Evolutionary conservation across 1,140 invertebrate species (phyloP), one percentile per base, ranked within the genome.

Genomic region (Trichomalopsis sarcophagae): DNA sequence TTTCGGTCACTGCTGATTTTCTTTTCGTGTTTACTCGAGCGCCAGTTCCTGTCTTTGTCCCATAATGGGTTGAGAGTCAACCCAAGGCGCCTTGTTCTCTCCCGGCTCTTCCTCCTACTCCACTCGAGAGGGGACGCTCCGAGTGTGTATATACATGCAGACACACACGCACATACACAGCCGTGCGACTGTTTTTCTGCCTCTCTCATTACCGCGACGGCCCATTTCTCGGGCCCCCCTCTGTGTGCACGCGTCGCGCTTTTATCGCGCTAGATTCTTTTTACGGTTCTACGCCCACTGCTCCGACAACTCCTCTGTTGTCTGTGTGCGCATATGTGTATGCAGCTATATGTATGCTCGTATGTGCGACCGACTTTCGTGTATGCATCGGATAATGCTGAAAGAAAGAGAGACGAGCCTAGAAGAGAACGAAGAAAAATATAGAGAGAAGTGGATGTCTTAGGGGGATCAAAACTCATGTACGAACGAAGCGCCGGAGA

Each of bases 1-100:
- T 62, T 62, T 62, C 55, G 17, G 55, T 62, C 55, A 21, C 55
- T n/a, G 36, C 62, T 68, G 62, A 69, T 86, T 75, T 86, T 36
- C 30, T 80, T 73, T 71, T 66, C 55, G 14, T 73, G 55, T 75
- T 76, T 75, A 75, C 62, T 82, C 73, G 79, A 40, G 55, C n/a
- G 5, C 40, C 33, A 30, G 69, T 11, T 30, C 55, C 55, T 21
- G 30, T 71, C 69, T 71, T 71, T 71, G 69, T 84, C 84, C 86
- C 78, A 78, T 86, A 82, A 87, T 79, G 66, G 79, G 69, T 71
- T 71, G 69, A 71, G 69, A 71, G 69, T 71, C 69, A 30, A 71
- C 69, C 23, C 55, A 21, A 62, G 55, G 55, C 55, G 55, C 55
- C 55, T 62, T 62, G 55, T 62, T 62, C 55, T 21, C 17, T 21